These are phyloP conservation scores for Neoascia interrupta DNA, from an alignment of 2,888 invertebrate genomes.

Conservation along the genomic window DNA sequence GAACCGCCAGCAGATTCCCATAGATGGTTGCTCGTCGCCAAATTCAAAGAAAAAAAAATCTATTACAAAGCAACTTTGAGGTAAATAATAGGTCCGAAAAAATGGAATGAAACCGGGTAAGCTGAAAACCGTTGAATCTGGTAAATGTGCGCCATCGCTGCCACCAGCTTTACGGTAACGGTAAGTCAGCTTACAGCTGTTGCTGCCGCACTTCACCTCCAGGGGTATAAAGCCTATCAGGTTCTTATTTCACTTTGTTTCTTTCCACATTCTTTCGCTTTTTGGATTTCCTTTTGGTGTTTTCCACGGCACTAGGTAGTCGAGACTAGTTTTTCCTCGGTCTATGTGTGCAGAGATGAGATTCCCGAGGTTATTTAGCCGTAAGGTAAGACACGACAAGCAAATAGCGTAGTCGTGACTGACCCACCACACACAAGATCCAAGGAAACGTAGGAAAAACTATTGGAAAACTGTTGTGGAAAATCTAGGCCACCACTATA, in stretches of 20 bases:
- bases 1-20: slow-evolving; percentile 20
- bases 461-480: slow-evolving; percentile 19
- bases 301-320: neutral
- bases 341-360: slow-evolving; percentile 18
- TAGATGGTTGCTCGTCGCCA: slow-evolving; percentile 30
- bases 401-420: neutral
- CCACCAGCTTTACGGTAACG: slow-evolving; percentile 57
- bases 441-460: too few species aligned
- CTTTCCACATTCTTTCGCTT: slow-evolving; percentile 22
- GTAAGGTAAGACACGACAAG: slow-evolving; percentile 34
- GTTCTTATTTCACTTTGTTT: slow-evolving; percentile 44
- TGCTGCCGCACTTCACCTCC: slow-evolving; percentile 20
- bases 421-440: too few species aligned
- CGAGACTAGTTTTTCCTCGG: slow-evolving; percentile 9
- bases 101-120: slow-evolving; percentile 18
- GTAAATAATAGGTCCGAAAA: slow-evolving; percentile 49
- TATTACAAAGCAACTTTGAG: slow-evolving; percentile 29
- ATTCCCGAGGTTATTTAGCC: slow-evolving; percentile 53
- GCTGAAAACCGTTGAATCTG: slow-evolving; percentile 57
- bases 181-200: slow-evolving; percentile 51
- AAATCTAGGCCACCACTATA: slow-evolving; percentile 47
- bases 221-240: slow-evolving; percentile 16
- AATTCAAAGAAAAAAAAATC: slow-evolving; percentile 52
- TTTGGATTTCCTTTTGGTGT: slow-evolving; percentile 19
- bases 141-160: slow-evolving; percentile 42